These are phyloP conservation scores for Polypedilum vanderplanki DNA, from an alignment of 1,140 invertebrate species.

Conservation along the genomic window DNA sequence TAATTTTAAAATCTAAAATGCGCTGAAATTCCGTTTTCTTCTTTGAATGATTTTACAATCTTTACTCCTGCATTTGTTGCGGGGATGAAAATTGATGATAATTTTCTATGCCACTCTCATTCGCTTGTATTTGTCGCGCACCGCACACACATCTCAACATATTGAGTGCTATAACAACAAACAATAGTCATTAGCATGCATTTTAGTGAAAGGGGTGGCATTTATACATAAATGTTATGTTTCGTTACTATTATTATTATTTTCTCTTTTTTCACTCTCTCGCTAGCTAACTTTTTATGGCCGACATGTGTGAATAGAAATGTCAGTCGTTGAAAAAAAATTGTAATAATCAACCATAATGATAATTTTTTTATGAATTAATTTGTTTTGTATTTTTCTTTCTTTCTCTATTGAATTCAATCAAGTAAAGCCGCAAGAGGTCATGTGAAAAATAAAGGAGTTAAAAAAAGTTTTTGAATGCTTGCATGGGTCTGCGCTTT, in stretches of 20 bases:
- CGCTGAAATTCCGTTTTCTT: neutral
- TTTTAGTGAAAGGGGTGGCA: conserved; percentile 21
- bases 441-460: too few relatives aligned
- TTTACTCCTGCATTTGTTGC: neutral
- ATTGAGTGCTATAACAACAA: conserved; percentile 24
- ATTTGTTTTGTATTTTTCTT: too few relatives aligned
- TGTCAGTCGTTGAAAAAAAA: neutral
- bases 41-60: too few relatives aligned
- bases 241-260: too few relatives aligned
- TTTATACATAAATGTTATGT: too few relatives aligned
- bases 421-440: too few relatives aligned
- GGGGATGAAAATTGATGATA: conserved; percentile 17
- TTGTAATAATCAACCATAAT: too few relatives aligned
- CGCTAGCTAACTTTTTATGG: conserved; percentile 1
- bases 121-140: neutral
- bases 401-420: too few relatives aligned
- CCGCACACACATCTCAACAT: neutral
- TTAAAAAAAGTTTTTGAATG: too few relatives aligned
- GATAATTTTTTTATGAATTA: too few relatives aligned
- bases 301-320: neutral
- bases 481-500: too few relatives aligned
- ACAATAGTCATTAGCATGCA: conserved; percentile 27
- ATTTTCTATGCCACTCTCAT: neutral
- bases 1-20: neutral
- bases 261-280: neutral